Conservation (phyloP, 2,797 vertebrate species). For the Pelobates cultripes region DNA sequence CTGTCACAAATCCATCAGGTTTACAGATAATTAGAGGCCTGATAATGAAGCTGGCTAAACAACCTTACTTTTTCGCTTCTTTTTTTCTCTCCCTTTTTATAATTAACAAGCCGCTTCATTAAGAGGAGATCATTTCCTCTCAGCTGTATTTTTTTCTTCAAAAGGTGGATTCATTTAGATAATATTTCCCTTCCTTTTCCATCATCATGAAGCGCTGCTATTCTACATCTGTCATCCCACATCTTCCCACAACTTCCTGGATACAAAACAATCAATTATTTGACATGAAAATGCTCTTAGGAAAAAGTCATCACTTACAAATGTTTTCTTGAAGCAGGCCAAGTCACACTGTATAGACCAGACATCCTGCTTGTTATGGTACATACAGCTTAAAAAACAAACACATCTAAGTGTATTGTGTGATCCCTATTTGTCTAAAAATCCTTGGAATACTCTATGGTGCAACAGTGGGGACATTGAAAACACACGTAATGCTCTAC, state of each 20-base stretch:
- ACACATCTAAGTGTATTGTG: constrained; percentile 63
- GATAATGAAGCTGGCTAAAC: constrained; percentile 95
- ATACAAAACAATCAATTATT: constrained; percentile 84
- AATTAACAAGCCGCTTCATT: constrained; percentile 92
- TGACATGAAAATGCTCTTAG: constrained; percentile 79
- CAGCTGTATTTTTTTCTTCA: constrained; percentile 69
- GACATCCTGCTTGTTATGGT: constrained; percentile 64
- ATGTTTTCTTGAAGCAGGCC: constrained; percentile 68
- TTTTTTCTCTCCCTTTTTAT: constrained; percentile 67
- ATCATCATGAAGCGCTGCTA: constrained; percentile 79
- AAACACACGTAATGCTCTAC: constrained; percentile 14
- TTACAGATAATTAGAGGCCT: constrained; percentile 98
- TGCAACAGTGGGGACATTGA: constrained; percentile 15
- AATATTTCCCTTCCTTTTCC: constrained; percentile 80
- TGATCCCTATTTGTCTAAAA: constrained; percentile 57
- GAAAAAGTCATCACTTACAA: constrained; percentile 80
- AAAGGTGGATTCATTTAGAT: constrained; percentile 80
- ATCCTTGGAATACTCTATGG: constrained; percentile 17
- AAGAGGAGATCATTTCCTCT: constrained; percentile 81
- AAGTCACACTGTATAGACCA: constrained; percentile 60
- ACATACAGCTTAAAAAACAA: constrained; percentile 70
- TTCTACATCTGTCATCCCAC: constrained; percentile 79
- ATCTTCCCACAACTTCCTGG: constrained; percentile 81
- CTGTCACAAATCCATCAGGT: constrained; percentile 99
- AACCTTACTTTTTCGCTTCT: constrained; percentile 81